Conservation (phyloP, 2,797 vertebrate genomes). For the Diplodus sargus region DNA sequence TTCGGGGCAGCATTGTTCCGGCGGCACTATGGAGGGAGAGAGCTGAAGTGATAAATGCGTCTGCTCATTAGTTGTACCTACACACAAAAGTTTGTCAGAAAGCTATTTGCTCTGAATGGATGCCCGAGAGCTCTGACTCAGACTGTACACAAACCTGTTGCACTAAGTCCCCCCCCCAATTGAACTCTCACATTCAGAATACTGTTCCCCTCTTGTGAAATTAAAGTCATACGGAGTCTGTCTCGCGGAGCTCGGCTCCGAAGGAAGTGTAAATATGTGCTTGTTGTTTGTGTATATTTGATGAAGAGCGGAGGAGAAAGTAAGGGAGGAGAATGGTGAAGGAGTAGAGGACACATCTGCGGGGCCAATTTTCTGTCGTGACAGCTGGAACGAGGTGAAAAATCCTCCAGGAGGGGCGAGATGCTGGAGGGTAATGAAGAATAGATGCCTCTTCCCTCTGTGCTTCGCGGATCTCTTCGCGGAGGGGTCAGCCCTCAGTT, state of each 20-base stretch:
- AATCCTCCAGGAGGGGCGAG: conserved; percentile 64
- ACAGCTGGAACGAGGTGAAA: conserved; percentile 74
- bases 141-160: conserved; percentile 17
- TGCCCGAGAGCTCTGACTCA: background rate
- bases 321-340: conserved; percentile 11
- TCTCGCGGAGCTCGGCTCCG: background rate
- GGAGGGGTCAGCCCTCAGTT: conserved; percentile 55
- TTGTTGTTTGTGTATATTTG: conserved; percentile 26
- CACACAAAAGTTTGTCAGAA: background rate
- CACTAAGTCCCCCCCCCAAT: background rate
- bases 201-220: conserved; percentile 1
- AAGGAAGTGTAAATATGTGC: conserved; percentile 13
- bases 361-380: conserved; percentile 70
- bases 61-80: conserved; percentile 15
- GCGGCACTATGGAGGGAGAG: background rate
- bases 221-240: background rate
- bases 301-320: conserved; percentile 28
- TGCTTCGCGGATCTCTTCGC: conserved; percentile 40
- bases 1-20: too few species aligned
- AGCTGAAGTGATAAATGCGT: conserved; percentile 5
- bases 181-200: background rate
- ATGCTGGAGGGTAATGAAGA: conserved; percentile 70
- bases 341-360: conserved; percentile 63
- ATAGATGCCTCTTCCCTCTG: conserved; percentile 52
- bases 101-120: background rate